Evolutionary conservation across 2,888 invertebrate species (phyloP), one percentile per base, ranked within the genome.

Genomic region (Pharmacophagus antenor): DNA sequence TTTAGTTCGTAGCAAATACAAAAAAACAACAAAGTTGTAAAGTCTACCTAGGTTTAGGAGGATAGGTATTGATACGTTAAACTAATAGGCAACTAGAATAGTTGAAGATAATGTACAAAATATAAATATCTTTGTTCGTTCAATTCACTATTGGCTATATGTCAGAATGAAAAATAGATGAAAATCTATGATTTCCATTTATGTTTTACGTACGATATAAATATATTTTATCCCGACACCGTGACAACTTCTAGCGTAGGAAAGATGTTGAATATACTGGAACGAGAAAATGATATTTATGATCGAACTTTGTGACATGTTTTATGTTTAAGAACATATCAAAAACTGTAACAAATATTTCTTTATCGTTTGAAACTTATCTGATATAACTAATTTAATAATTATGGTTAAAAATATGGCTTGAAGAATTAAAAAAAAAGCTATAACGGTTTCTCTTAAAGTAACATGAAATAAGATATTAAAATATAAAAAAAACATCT

Each of bases 271-370:
- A 48, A 56, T 56, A 48, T 18, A 56, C 15, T 48, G 37, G 48
- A 56, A 37, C 3, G 48, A 22, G 37, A 48, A 55, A 56, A 56
- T 37, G 22, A 48, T 56, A 56, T 56, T 56, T 56, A 56, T 56
- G 48, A 12, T 47, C 18, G 3, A 56, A 56, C 37, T 56, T 47
- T 41, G 37, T 6, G 48, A 56, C 31, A 48, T 56, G 47, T 41
- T 56, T 56, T 48, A 56, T 18, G 31, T 48, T 47, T 31, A 10
- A 12, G 31, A 47, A 20, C 20, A 21, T 20, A 18, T 31, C 22
- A 47, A 22, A 20, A 54, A 46, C 18, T n/a, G 20, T 10, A n/a
- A 23, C 10, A 46, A 17, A 47, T 47, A 17, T 25, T 55, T 31
- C 46, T 55, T 15, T 31, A 37, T n/a, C 6, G n/a, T 37, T 37